Evolutionary conservation across 2,888 invertebrate species (phyloP), one percentile per base, ranked within the genome.

Genomic region (Scaeva pyrastri): DNA sequence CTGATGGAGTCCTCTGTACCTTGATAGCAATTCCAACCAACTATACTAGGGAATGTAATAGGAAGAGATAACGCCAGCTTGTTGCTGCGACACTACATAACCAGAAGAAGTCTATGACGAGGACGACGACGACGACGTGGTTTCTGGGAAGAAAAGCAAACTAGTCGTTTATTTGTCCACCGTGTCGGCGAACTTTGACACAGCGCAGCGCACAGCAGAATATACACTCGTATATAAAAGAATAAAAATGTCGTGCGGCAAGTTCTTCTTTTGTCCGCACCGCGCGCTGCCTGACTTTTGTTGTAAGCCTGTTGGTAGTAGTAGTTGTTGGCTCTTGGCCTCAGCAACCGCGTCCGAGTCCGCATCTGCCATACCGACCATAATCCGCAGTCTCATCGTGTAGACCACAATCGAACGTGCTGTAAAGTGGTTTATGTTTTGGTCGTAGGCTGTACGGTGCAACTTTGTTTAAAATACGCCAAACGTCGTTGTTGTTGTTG

Each of bases 161-260:
- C 72, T 48, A 56, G 80, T 72, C 76, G 81, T 85, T 77, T 68
- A 68, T 68, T 68, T 85, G 85, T 85, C 80, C 85, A 85, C 81
- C 60, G 73, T 85, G 85, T 81, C 85, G 85, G 81, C 85, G 85
- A 85, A 81, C 85, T 85, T 85, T 85, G 85, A 85, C 85, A 85
- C 73, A n/a, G n/a, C 56, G 68, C 76, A 62, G 68, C 76, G 62
- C 83, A 39, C 36, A 39, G 68, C 76, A 58, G 48, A 50, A 36
- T 48, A 58, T 41, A 64, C 50, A 31, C 31, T 31, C 8, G 6
- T 31, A 31, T 31, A 31, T 31, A 8, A 31, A 58, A 75, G 52
- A 26, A 64, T 60, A 60, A 41, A 48, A 48, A 68, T 85, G 85
- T 85, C 85, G 85, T 85, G 85, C 72, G 12, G 50, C 31, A 50